Percentiles rank a stretch among this genome's conserved stretches.
phyloP scores from a whole-genome alignment of 2,888 invertebrate species.

The Uropetala carovei region DNA sequence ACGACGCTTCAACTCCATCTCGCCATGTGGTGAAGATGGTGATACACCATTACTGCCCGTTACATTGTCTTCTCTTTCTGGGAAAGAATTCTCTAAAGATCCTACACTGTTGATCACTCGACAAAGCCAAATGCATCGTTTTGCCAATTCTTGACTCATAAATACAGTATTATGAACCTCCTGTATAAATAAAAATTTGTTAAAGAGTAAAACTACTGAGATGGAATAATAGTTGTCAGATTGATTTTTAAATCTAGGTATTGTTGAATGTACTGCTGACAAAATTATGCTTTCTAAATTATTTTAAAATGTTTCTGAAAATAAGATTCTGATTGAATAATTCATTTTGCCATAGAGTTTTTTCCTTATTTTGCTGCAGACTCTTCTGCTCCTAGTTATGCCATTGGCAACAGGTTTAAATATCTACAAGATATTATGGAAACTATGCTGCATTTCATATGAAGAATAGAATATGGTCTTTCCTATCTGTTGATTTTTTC shows the following conservation, averaged over 20 bases:
- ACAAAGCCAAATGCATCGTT: conserved; percentile 88
- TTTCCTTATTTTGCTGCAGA: too few relatives aligned
- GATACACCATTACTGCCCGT: conserved; percentile 35
- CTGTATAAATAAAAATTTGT: conserved; percentile 73
- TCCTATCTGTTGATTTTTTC: too few relatives aligned
- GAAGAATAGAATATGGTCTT: too few relatives aligned
- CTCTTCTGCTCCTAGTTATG: too few relatives aligned
- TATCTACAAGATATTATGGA: too few relatives aligned
- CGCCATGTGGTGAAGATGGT: conserved; percentile 74
- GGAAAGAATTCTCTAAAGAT: conserved; percentile 76
- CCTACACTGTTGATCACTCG: conserved; percentile 79
- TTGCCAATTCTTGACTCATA: conserved; percentile 87
- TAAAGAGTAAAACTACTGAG: background rate
- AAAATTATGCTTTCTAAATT: too few relatives aligned
- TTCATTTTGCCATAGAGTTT: too few relatives aligned
- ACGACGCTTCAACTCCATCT: conserved; percentile 82
- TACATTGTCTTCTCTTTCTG: conserved; percentile 72
- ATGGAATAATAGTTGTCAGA: background rate
- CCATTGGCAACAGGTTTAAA: too few relatives aligned
- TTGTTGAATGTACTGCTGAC: background rate
- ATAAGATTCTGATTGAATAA: too few relatives aligned
- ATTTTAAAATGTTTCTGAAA: too few relatives aligned
- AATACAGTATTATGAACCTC: conserved; percentile 89
- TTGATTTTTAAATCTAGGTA: background rate
- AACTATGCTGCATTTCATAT: too few relatives aligned